phyloP scores from a whole-genome alignment of 2,797 vertebrate species.

The Anniella stebbinsi region DNA sequence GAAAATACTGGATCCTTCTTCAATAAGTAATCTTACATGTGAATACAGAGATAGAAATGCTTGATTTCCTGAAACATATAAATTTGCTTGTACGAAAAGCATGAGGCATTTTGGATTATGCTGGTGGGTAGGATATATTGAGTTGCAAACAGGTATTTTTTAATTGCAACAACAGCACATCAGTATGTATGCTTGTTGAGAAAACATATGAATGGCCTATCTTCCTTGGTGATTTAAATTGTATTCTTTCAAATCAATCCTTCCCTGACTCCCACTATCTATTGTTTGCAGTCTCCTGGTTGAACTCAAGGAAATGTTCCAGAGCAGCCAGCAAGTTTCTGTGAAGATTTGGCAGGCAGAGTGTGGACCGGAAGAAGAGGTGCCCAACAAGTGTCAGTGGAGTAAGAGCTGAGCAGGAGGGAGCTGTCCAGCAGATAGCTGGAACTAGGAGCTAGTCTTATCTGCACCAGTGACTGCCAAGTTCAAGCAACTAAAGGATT shows the following conservation, averaged over 20 bases:
- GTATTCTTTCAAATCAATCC: not conserved
- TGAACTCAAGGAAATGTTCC: too few relatives aligned
- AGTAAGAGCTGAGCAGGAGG: not conserved
- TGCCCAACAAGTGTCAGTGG: not conserved
- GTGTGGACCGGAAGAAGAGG: not conserved
- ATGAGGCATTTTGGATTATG: not conserved
- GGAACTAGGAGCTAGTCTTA: not conserved
- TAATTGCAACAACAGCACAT: not conserved
- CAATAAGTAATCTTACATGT: too few relatives aligned
- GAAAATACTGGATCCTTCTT: not conserved
- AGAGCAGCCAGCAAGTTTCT: not conserved
- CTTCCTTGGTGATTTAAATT: not conserved
- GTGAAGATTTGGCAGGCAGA: not conserved
- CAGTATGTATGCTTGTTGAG: not conserved
- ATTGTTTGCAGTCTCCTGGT: not conserved
- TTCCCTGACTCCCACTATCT: not conserved
- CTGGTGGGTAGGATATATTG: not conserved
- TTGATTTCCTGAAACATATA: not conserved
- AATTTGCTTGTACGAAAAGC: not conserved
- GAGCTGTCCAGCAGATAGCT: not conserved
- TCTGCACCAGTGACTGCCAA: not conserved
- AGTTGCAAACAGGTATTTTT: not conserved
- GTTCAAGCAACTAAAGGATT: not conserved
- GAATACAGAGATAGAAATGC: not conserved
- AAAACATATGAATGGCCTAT: not conserved